Evolutionary conservation across 2,888 invertebrate species (phyloP).

Genomic region (Limnephilus rhombicus): DNA sequence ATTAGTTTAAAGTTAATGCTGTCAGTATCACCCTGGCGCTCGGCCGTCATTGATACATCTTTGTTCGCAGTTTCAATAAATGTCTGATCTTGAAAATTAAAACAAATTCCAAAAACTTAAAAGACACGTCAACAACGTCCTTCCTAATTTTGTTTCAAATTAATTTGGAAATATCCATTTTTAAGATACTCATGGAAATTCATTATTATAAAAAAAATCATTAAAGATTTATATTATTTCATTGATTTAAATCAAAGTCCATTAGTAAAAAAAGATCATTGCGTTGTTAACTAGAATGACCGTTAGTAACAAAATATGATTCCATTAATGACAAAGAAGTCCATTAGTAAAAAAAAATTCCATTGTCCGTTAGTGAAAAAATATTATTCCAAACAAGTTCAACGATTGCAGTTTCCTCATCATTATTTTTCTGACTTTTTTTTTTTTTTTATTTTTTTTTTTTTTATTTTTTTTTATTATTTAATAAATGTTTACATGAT

Average conservation of each 20-base stretch:
- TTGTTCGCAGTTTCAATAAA: neutral
- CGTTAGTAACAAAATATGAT: neutral
- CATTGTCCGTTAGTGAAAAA: neutral
- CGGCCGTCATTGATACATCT: neutral
- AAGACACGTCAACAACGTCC: neutral
- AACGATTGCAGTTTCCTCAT: neutral
- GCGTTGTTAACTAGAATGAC: neutral
- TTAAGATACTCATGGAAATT: neutral
- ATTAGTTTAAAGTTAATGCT: neutral
- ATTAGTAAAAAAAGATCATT: neutral
- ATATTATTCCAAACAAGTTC: no score
- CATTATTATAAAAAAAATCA: neutral
- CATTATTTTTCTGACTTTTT: neutral
- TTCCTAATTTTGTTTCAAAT: neutral
- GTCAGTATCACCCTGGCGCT: neutral
- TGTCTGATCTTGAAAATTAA: neutral
- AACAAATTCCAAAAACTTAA: neutral
- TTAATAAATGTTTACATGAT: no score
- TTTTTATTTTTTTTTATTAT: no score
- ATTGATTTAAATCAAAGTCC: neutral
- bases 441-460: no score
- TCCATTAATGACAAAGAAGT: neutral
- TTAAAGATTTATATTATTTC: neutral
- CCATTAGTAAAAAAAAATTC: neutral
- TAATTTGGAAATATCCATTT: neutral